These are phyloP conservation scores for Andrena flavipes DNA, from an alignment of 2,888 invertebrate genomes.

Conservation along the genomic window DNA sequence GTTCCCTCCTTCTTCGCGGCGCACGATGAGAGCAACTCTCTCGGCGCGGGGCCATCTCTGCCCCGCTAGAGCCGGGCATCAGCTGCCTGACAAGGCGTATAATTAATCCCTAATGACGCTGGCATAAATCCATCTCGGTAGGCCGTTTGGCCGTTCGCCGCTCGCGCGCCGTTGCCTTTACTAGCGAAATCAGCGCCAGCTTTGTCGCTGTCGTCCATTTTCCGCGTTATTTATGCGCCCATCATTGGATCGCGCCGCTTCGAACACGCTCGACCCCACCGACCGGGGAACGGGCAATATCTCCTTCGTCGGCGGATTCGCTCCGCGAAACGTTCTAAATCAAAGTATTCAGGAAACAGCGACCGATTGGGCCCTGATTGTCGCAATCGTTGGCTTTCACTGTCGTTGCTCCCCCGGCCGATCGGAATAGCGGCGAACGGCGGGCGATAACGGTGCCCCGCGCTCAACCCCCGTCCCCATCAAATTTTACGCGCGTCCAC, in stretches of 20 bases:
- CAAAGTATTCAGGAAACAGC: too few species aligned
- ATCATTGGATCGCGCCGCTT: constrained; percentile 66
- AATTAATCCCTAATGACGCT: constrained; percentile 83
- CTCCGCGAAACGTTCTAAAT: constrained; percentile 10
- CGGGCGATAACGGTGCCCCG: background rate
- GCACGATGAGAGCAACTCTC: constrained; percentile 59
- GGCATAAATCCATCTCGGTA: constrained; percentile 81
- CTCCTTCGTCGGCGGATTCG: constrained; percentile 6
- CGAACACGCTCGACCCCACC: constrained; percentile 37
- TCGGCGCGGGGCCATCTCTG: constrained; percentile 67
- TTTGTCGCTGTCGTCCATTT: constrained; percentile 80
- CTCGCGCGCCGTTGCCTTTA: constrained; percentile 72
- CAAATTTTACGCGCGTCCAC: constrained; percentile 26
- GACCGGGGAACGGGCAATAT: constrained; percentile 9
- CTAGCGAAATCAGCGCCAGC: constrained; percentile 79
- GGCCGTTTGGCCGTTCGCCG: constrained; percentile 71
- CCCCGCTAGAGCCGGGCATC: constrained; percentile 74
- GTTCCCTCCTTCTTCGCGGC: constrained; percentile 21
- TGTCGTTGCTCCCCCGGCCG: background rate
- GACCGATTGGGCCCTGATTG: too few species aligned
- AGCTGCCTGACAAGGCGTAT: constrained; percentile 82
- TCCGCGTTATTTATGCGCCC: constrained; percentile 78
- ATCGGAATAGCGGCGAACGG: background rate
- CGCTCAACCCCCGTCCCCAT: constrained; percentile 5
- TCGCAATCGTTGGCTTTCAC: background rate